Evolutionary conservation across 1,140 invertebrate genomes (phyloP), one percentile per base, ranked within the genome.

Genomic region (Drosophila pectinifera): DNA sequence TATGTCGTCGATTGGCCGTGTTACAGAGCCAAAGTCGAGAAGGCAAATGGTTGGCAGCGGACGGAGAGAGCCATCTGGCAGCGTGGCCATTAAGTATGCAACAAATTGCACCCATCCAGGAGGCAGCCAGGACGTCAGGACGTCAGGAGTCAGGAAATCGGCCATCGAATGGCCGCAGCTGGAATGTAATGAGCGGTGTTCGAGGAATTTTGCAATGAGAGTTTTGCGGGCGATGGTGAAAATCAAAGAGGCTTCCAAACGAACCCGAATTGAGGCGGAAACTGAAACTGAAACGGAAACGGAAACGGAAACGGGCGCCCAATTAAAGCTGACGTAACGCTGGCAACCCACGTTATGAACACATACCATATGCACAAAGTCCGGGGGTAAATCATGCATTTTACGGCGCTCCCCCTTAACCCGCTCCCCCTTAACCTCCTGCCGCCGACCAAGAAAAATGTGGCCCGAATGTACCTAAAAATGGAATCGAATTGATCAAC

Each of bases 11-110:
- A 69, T 77, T 77, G 81, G 59, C 31, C 48, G 16, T 36, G 58
- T 80, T 73, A 51, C 82, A 62, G 68, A 43, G 38, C 20, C 36
- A 53, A 55, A 58, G 51, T 74, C 57, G 49, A 34, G 31, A 8
- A 54, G 61, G 54, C 16, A 41, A 24, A 41, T 39, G 58, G 34
- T 13, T 16, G 22, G 10, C 0, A 16, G 10, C 13, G 6, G 0
- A 6, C 10, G 11, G 4, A 26, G 24, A 10, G 24, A 5, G 1
- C 2, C 16, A 28, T 24, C 18, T 53, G 49, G 18, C 56, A 43
- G 20, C 43, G 31, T 16, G 49, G 39, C 53, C 78, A 86, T 77
- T 73, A 74, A 64, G 62, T 67, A 86, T 86, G 82, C 82, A 78
- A 82, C 78, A 86, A 85, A 86, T 43, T 74, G 68, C 73, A 62